Percentiles rank a stretch among this genome's conserved stretches.
These are phyloP conservation scores for Lepilemur septentrionalis DNA, from an alignment of 2,797 vertebrate species.

Conservation along the genomic window DNA sequence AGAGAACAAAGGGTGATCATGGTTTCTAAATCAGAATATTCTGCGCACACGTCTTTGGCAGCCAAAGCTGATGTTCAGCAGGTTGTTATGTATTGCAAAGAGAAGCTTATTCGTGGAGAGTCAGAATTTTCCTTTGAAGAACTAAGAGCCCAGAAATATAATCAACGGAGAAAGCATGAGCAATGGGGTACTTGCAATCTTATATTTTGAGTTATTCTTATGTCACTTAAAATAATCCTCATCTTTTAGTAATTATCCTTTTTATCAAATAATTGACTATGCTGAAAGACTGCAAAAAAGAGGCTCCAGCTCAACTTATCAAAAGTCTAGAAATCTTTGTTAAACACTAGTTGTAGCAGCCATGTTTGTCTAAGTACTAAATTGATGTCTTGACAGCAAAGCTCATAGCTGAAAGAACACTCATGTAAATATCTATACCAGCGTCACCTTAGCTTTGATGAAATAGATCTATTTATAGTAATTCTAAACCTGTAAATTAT, in stretches of 20 bases:
- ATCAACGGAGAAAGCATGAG: conserved; percentile 81
- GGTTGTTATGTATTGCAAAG: conserved; percentile 88
- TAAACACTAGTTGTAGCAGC: neutral
- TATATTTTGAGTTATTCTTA: conserved; percentile 26
- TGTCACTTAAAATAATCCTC: conserved; percentile 11
- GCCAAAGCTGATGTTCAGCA: conserved; percentile 54
- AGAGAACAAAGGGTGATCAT: conserved; percentile 78
- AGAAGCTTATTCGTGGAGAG: conserved; percentile 86
- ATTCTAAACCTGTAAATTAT: neutral
- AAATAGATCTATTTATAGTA: neutral
- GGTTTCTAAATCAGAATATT: conserved; percentile 85
- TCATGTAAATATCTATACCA: neutral
- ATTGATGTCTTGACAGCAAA: neutral
- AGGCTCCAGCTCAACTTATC: neutral
- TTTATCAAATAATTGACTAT: neutral
- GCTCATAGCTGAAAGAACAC: neutral
- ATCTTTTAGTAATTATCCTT: neutral
- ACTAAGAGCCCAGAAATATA: conserved; percentile 76
- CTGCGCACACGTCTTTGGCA: conserved; percentile 41
- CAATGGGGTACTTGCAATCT: conserved; percentile 81
- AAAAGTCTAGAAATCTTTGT: neutral
- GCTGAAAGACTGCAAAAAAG: neutral
- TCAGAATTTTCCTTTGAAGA: conserved; percentile 89
- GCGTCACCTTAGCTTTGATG: neutral
- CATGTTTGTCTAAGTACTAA: neutral